phyloP scores from a whole-genome alignment of 2,888 invertebrate species.

The Drosophila prostipennis region DNA sequence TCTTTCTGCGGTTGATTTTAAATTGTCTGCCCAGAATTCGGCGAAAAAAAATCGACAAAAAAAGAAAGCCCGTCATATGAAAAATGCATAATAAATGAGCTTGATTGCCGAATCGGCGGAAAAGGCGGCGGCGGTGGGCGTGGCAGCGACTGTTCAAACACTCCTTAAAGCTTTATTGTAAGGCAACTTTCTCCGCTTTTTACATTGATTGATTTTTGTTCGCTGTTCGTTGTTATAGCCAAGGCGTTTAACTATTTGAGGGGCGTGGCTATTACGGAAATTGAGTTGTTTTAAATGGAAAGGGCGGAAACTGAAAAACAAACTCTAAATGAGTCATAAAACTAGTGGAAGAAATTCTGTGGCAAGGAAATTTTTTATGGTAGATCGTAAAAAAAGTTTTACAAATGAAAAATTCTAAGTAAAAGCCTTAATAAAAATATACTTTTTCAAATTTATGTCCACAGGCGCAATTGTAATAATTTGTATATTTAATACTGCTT shows the following conservation, averaged over 20 bases:
- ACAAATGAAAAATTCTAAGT: not conserved
- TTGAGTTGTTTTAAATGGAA: slow-evolving; percentile 36
- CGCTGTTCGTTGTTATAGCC: not conserved
- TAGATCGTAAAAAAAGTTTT: slow-evolving; percentile 15
- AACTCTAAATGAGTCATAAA: slow-evolving; percentile 20
- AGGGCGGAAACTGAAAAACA: slow-evolving; percentile 22
- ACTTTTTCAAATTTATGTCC: not conserved
- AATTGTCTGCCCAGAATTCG: slow-evolving; percentile 63
- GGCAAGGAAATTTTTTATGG: slow-evolving; percentile 4
- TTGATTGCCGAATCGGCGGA: slow-evolving; percentile 58
- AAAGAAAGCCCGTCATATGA: slow-evolving; percentile 66
- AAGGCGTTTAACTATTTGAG: slow-evolving; percentile 24
- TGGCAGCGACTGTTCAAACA: slow-evolving; percentile 45
- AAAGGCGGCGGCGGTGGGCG: slow-evolving; percentile 14
- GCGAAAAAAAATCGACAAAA: slow-evolving; percentile 47
- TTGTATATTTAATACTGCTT: not conserved
- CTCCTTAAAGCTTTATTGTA: slow-evolving; percentile 49
- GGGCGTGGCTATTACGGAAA: slow-evolving; percentile 35
- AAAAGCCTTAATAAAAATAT: not conserved
- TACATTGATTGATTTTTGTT: slow-evolving; percentile 65
- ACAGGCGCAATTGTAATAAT: too few relatives aligned
- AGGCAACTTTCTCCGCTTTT: slow-evolving; percentile 44
- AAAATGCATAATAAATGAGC: slow-evolving; percentile 77
- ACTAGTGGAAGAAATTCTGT: not conserved
- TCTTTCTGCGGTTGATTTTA: slow-evolving; percentile 75